Conservation (phyloP, 2,888 invertebrate species). For the Candidula unifasciata region DNA sequence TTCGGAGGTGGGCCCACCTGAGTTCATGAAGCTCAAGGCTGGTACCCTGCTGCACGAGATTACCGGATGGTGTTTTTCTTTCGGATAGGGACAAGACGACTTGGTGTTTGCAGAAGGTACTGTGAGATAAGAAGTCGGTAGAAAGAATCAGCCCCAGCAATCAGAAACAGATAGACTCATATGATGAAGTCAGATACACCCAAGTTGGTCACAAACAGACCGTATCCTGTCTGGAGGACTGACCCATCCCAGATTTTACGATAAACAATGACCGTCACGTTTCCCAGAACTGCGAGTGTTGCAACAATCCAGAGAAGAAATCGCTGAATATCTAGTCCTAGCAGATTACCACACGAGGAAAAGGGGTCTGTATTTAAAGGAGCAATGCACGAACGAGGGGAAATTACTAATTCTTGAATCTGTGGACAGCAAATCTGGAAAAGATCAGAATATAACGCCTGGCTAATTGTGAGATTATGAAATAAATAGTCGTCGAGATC, state of each 20-base stretch:
- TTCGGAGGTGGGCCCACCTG: no score
- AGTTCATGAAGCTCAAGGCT: no score
- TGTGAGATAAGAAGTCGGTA: no score
- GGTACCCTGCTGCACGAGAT: no score
- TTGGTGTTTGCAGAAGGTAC: no score
- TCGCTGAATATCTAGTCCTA: slow-evolving; percentile 52
- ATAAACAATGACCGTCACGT: slow-evolving; percentile 55
- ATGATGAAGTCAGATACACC: slow-evolving; percentile 60
- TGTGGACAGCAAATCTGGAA: slow-evolving; percentile 39
- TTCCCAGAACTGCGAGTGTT: slow-evolving; percentile 57
- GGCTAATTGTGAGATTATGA: not conserved
- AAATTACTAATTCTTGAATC: not conserved
- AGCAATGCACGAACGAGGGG: slow-evolving; percentile 41
- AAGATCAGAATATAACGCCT: not conserved
- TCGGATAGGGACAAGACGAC: no score
- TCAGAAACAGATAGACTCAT: slow-evolving; percentile 61
- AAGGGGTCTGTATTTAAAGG: slow-evolving; percentile 58
- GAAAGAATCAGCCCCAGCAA: slow-evolving; percentile 57
- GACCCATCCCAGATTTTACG: slow-evolving; percentile 60
- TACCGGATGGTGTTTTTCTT: no score
- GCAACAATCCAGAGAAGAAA: slow-evolving; percentile 52
- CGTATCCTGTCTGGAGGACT: slow-evolving; percentile 37
- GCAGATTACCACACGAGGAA: slow-evolving; percentile 59
- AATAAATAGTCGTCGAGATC: not conserved
- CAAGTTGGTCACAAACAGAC: slow-evolving; percentile 30